phyloP scores from a whole-genome alignment of 23 tunicate genomes.

The Oikopleura vanhoeffeni region DNA sequence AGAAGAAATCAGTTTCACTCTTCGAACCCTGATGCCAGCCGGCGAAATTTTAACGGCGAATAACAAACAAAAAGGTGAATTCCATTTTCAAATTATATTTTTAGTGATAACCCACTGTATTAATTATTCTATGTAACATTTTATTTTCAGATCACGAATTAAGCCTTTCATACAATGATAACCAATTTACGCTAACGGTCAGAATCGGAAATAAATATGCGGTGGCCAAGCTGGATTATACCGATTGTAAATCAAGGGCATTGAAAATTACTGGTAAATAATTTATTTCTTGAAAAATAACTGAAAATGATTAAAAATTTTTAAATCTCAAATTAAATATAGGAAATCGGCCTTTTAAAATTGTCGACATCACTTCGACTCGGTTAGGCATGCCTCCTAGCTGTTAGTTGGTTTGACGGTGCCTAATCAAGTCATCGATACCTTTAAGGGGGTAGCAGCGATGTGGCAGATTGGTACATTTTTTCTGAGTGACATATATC shows the following conservation, averaged over 20 bases:
- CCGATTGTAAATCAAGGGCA: background rate
- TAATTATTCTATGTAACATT: background rate
- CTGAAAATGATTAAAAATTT: too few species aligned
- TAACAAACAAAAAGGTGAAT: background rate
- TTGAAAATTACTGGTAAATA: background rate
- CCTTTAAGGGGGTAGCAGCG: too few species aligned
- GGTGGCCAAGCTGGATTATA: background rate
- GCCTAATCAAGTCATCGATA: too few species aligned
- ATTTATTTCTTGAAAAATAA: background rate
- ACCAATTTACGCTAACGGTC: background rate
- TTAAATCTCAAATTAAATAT: too few species aligned
- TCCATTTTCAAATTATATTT: background rate
- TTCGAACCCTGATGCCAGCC: background rate
- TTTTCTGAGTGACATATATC: too few species aligned
- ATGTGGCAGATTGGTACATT: too few species aligned
- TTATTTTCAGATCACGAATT: background rate
- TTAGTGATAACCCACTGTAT: background rate
- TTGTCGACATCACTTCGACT: too few species aligned
- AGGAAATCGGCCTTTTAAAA: too few species aligned
- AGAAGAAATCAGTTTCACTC: background rate
- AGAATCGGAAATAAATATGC: background rate
- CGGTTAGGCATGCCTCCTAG: too few species aligned
- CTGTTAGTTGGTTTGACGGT: too few species aligned
- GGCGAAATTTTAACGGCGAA: background rate
- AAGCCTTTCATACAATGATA: too few species aligned